Conservation (phyloP, 2,113 vertebrate genomes). For the Perccottus glenii region DNA sequence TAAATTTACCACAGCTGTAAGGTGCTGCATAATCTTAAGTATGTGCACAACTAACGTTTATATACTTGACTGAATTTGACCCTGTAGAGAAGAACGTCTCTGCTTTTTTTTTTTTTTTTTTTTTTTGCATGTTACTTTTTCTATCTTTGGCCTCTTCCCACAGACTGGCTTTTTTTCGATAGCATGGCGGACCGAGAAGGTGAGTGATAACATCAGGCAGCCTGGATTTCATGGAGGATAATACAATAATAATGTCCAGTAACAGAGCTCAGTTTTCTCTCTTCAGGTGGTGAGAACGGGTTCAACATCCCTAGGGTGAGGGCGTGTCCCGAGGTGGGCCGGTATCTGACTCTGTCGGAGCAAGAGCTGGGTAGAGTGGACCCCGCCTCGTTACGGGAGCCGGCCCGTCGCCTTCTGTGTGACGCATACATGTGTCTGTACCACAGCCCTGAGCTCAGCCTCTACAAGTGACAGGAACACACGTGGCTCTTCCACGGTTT, state of each 20-base stretch:
- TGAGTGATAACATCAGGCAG: constrained; percentile 25
- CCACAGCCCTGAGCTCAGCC: constrained; percentile 82
- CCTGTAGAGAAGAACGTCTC: too few species aligned
- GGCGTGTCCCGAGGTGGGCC: constrained; percentile 81
- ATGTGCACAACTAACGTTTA: too few species aligned
- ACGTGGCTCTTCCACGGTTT: not conserved
- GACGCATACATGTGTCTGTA: constrained; percentile 88
- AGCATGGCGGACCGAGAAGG: constrained; percentile 88
- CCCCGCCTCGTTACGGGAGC: constrained; percentile 65
- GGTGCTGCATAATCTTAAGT: too few species aligned
- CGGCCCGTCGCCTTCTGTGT: constrained; percentile 79
- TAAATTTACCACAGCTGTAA: too few species aligned
- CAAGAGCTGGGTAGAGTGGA: constrained; percentile 75
- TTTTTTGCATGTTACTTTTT: too few species aligned
- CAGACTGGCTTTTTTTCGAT: constrained; percentile 86
- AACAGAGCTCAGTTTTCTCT: not conserved
- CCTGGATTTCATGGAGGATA: not conserved
- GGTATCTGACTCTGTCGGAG: constrained; percentile 78
- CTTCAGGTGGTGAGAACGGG: constrained; percentile 83
- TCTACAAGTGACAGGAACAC: constrained; percentile 78
- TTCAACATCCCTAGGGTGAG: constrained; percentile 84
- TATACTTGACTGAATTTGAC: too few species aligned
- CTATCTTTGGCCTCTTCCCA: constrained; percentile 25
- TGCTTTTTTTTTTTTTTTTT: too few species aligned
- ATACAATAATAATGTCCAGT: not conserved